Evolutionary conservation across 2,888 invertebrate species (phyloP).

Genomic region (Drosophila engyochracea): DNA sequence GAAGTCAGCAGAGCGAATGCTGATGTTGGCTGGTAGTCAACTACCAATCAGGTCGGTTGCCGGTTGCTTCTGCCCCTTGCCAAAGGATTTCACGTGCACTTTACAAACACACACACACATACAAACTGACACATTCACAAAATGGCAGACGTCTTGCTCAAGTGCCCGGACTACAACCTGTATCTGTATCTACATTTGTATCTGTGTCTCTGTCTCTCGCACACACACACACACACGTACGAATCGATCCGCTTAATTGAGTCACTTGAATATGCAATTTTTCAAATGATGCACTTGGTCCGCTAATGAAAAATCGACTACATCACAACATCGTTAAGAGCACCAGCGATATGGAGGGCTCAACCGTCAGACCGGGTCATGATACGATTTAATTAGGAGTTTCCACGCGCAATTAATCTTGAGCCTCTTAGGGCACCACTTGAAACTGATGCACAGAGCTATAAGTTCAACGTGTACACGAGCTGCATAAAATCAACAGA

Average conservation of each 20-base stretch:
- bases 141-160: conserved; percentile 79
- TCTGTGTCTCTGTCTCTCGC: conserved; percentile 22
- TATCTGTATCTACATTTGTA: conserved; percentile 44
- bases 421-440: conserved; percentile 52
- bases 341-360: conserved; percentile 12
- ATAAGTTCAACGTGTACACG: conserved; percentile 37
- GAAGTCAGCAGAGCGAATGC: conserved; percentile 57
- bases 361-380: conserved; percentile 34
- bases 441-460: conserved; percentile 19
- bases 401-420: conserved; percentile 84
- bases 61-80: conserved; percentile 66
- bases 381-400: conserved; percentile 84
- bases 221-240: conserved; percentile 2
- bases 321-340: conserved; percentile 73
- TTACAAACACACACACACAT: conserved; percentile 39
- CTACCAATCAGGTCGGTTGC: conserved; percentile 83
- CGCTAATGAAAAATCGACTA: conserved; percentile 67
- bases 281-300: conserved; percentile 67
- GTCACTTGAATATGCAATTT: conserved; percentile 80
- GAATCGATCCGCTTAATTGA: conserved; percentile 67
- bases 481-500: neutral
- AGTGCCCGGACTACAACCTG: conserved; percentile 70
- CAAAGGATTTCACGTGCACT: conserved; percentile 80
- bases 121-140: conserved; percentile 44
- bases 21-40: conserved; percentile 67